Conservation (phyloP, 1,140 invertebrate genomes). For the Rhopalosiphum maidis region DNA sequence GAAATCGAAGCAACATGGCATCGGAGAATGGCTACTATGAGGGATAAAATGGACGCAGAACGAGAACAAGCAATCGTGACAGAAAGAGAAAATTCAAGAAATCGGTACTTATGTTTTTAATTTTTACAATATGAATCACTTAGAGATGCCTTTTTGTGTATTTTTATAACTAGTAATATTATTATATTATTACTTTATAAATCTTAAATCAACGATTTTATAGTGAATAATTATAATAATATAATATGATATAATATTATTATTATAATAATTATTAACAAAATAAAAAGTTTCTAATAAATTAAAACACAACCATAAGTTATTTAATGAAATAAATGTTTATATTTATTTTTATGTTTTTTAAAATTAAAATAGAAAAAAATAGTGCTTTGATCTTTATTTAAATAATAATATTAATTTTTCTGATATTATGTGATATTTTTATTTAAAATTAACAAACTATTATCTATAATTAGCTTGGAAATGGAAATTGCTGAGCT, state of each 20-base stretch:
- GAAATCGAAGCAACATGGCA: constrained; percentile 67
- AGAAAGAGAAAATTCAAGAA: constrained; percentile 63
- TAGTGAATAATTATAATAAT: background rate
- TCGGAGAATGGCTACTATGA: constrained; percentile 65
- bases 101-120: constrained; percentile 56
- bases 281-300: background rate
- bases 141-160: background rate
- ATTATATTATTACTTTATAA: background rate
- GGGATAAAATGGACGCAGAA: constrained; percentile 65
- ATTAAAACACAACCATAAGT: background rate
- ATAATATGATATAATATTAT: too few relatives aligned
- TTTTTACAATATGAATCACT: background rate
- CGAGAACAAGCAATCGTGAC: constrained; percentile 66
- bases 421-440: background rate
- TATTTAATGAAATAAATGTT: background rate
- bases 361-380: background rate
- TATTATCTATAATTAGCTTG: constrained; percentile 61
- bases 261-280: background rate
- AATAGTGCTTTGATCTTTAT: background rate
- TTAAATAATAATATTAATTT: background rate
- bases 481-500: constrained; percentile 68
- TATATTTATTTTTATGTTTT: background rate
- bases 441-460: background rate
- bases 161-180: background rate
- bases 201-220: background rate